A percentile compares a stretch with the other conserved stretches of the same genome.
Evolutionary conservation across 2,888 invertebrate genomes (phyloP).

Genomic region (Troides helena): DNA sequence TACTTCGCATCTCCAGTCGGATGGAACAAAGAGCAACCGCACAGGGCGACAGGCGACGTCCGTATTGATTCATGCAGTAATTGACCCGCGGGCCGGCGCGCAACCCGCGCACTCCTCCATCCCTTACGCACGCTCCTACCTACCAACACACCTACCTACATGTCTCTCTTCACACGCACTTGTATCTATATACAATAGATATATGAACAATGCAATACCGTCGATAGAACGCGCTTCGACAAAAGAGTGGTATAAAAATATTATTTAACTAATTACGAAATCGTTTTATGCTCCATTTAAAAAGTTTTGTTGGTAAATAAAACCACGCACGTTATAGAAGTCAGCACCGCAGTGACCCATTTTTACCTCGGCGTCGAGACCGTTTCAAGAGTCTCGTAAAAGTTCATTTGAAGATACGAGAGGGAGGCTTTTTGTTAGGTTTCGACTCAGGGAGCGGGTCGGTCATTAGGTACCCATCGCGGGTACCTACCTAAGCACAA

Average conservation of each 20-base stretch:
- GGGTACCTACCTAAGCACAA: conserved; percentile 42
- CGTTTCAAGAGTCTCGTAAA: conserved; percentile 48
- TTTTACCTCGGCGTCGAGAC: conserved; percentile 43
- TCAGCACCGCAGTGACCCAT: conserved; percentile 51
- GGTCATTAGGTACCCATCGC: conserved; percentile 39
- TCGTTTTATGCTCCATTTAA: conserved; percentile 6
- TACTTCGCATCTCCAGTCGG: conserved; percentile 70
- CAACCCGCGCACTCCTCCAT: conserved; percentile 55
- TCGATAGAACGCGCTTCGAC: conserved; percentile 33
- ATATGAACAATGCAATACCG: conserved; percentile 39
- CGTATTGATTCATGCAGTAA: conserved; percentile 75
- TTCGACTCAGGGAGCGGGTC: conserved; percentile 38
- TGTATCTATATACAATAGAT: conserved; percentile 38
- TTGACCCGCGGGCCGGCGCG: conserved; percentile 72
- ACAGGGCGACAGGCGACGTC: conserved; percentile 68
- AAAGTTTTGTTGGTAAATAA: conserved; percentile 31
- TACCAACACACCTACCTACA: conserved; percentile 38
- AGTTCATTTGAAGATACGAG: conserved; percentile 55
- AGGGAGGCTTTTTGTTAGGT: conserved; percentile 47
- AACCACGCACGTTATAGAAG: conserved; percentile 37
- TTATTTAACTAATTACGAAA: conserved; percentile 11
- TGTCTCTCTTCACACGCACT: conserved; percentile 52
- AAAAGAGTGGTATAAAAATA: conserved; percentile 7
- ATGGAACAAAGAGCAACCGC: conserved; percentile 73
- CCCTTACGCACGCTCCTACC: conserved; percentile 46